Evolutionary conservation across 1,140 invertebrate species (phyloP).

Genomic region (Atta colombica): DNA sequence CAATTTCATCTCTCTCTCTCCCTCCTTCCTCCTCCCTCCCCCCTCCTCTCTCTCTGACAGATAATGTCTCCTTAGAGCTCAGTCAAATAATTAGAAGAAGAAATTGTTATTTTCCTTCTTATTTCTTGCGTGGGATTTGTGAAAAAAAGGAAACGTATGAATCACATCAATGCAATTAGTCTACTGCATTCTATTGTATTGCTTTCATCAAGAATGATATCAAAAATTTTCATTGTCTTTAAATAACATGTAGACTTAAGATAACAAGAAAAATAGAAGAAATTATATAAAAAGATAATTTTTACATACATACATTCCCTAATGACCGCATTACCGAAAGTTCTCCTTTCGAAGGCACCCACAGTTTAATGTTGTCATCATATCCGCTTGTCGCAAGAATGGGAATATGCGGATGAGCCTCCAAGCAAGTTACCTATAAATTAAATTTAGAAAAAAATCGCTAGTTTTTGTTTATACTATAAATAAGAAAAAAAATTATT

Average conservation of each 20-base stretch:
- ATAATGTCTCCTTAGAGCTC: slow-evolving; percentile 88
- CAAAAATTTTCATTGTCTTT: background rate
- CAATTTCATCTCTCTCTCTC: background rate
- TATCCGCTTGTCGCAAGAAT: slow-evolving; percentile 96
- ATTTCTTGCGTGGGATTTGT: slow-evolving; percentile 83
- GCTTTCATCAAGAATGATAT: background rate
- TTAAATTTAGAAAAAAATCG: slow-evolving; percentile 50
- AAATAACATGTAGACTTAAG: no score
- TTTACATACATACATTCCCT: slow-evolving; percentile 82
- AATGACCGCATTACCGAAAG: slow-evolving; percentile 87
- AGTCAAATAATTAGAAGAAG: slow-evolving; percentile 85
- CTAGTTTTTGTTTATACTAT: background rate
- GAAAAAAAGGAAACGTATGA: slow-evolving; percentile 62
- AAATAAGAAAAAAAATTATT: slow-evolving; percentile 29
- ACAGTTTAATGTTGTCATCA: slow-evolving; percentile 97
- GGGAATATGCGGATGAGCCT: slow-evolving; percentile 95
- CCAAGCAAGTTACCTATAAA: slow-evolving; percentile 95
- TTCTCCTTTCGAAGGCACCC: slow-evolving; percentile 92
- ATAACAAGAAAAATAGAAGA: slow-evolving; percentile 43
- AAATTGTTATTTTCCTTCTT: slow-evolving; percentile 84
- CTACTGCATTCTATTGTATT: background rate
- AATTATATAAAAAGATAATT: slow-evolving; percentile 28
- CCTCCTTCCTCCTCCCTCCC: no score
- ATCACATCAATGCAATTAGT: background rate
- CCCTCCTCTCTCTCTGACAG: slow-evolving; percentile 67